Base-by-base conservation (phyloP, 1,140 invertebrate species). In the Camponotus pennsylvanicus region DNA sequence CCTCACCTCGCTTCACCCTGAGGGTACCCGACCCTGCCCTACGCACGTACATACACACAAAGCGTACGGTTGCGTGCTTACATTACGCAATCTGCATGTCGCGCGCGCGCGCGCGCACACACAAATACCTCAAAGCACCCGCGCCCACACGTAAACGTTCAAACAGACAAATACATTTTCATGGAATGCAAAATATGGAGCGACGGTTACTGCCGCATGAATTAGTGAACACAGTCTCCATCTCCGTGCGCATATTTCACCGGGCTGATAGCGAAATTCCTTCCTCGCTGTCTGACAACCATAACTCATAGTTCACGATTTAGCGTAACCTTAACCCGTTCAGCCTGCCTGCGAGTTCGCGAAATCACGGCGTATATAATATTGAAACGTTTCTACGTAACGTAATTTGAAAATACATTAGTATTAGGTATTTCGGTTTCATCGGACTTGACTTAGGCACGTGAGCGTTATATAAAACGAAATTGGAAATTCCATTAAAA, bases 141-240 rank as follows among this genome's bases (percentile, higher is more conserved):
- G 18, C 59, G 27, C 42, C 18, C 13, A 18, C 37, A 21, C 2
- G 49, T 52, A 13, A 3, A 0, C 5, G 11, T 18, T n/a, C 69
- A 75, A 82, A 61, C 55, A 75, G 79, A 83, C 79, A 71, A 83
- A 83, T 83, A 73, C 79, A 83, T 83, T 83, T 83, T 83, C 79
- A 49, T 61, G 79, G 79, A 63, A 83, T 83, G 79, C 42, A 83
- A 83, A 83, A 83, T 83, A 73, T 73, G 69, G 40, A 61, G 55
- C 69, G 57, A 27, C 69, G 42, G 40, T 82, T 82, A 75, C 55
- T 73, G 42, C 69, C 18, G 79, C 69, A 75, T 83, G 79, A 83
- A 83, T 83, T 83, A 83, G 79, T 61, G 79, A 83, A 75, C 79
- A 75, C 69, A n/a, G 69, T 83, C 57, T 61, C 40, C 79, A 73